A percentile compares a stretch with the other conserved stretches of the same genome.
Conservation (phyloP, 2,113 vertebrate genomes). For the Phalacrocorax carbo region DNA sequence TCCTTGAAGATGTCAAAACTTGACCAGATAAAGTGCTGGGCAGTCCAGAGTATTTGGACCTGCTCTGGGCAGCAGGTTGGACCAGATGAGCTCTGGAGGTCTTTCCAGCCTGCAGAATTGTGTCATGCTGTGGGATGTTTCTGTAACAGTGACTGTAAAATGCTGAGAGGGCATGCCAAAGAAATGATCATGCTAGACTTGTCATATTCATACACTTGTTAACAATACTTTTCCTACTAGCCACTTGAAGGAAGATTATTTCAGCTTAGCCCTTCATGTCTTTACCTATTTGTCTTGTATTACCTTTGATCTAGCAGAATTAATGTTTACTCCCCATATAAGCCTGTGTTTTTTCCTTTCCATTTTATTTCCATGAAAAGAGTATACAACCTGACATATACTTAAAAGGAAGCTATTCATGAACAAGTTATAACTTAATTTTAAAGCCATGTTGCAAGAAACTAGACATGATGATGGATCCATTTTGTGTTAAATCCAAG, state of each 20-base stretch:
- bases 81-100: background rate
- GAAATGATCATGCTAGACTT: background rate
- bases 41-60: rapidly evolving
- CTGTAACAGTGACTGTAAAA: background rate
- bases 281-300: background rate
- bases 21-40: background rate
- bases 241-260: background rate
- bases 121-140: background rate
- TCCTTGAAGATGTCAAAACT: background rate
- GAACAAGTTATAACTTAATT: background rate
- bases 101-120: background rate
- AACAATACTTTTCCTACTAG: rapidly evolving
- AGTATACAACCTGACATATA: background rate
- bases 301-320: background rate
- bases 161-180: background rate
- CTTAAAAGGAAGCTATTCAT: background rate
- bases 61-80: rapidly evolving
- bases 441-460: background rate
- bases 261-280: background rate
- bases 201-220: background rate
- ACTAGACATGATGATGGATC: background rate
- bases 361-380: background rate
- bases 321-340: background rate
- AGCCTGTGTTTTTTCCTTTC: background rate
- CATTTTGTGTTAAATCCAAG: background rate